Conservation (phyloP, 2,888 invertebrate genomes). For the Leptinotarsa rubiginosa region DNA sequence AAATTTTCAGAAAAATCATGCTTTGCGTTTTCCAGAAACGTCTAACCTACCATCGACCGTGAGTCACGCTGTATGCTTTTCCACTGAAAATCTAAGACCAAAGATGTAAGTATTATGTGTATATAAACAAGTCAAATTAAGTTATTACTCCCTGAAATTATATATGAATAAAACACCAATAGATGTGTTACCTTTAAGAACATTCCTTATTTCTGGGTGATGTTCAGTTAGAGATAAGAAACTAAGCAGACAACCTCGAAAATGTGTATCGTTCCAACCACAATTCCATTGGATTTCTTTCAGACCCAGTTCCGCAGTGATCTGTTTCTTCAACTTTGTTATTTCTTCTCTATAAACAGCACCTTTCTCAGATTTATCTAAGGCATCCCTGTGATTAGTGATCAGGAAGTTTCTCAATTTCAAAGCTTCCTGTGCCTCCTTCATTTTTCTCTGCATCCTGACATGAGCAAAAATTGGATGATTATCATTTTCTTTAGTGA, state of each 20-base stretch:
- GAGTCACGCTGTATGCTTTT: no score
- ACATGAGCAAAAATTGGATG: constrained; percentile 70
- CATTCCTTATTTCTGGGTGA: constrained; percentile 77
- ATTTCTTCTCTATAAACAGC: constrained; percentile 78
- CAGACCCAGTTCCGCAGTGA: constrained; percentile 72
- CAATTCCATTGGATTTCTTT: constrained; percentile 80
- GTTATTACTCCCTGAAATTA: no score
- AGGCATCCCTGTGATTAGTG: constrained; percentile 77
- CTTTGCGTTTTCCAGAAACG: no score
- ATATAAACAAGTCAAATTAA: no score
- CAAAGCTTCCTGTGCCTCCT: constrained; percentile 61
- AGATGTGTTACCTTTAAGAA: constrained; percentile 71
- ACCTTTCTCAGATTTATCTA: constrained; percentile 72
- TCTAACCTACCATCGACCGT: no score
- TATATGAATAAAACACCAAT: constrained; percentile 5
- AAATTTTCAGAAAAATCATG: no score
- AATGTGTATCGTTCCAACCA: constrained; percentile 90
- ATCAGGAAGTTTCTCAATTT: constrained; percentile 76
- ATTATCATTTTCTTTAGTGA: constrained; percentile 64
- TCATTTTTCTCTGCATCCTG: constrained; percentile 67
- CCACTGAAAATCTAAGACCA: no score
- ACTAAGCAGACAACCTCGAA: constrained; percentile 89
- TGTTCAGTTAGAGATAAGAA: constrained; percentile 81
- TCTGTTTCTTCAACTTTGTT: constrained; percentile 71
- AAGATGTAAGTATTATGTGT: no score